These are phyloP conservation scores for Ischnus inquisitorius DNA, from an alignment of 2,888 invertebrate genomes.

Conservation along the genomic window DNA sequence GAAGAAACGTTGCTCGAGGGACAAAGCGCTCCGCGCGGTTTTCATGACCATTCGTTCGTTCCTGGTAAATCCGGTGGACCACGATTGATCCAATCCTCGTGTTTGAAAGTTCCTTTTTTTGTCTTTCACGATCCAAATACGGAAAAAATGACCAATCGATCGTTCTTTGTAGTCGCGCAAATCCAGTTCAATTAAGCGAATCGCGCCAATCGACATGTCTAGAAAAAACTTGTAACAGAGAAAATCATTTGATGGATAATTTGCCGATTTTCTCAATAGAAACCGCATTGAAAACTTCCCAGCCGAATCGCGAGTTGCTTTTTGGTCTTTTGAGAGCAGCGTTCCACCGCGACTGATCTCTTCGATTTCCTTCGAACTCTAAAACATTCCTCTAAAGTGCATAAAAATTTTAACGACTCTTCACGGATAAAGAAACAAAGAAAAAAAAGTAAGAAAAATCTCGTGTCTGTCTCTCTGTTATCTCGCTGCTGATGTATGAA, in stretches of 20 bases:
- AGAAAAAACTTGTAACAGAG: too few relatives aligned
- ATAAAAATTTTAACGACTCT: conserved; percentile 1
- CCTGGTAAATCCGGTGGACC: background rate
- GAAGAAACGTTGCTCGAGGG: conserved; percentile 60
- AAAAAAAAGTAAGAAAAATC: conserved; percentile 20
- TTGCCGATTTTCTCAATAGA: too few relatives aligned
- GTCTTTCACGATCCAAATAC: too few relatives aligned
- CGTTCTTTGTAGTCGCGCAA: too few relatives aligned
- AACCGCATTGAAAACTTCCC: background rate
- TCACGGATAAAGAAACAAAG: background rate
- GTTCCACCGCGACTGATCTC: background rate
- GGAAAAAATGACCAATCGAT: too few relatives aligned
- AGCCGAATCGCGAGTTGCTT: background rate
- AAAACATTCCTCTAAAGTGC: conserved; percentile 13
- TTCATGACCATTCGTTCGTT: conserved; percentile 4
- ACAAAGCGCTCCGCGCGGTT: conserved; percentile 18
- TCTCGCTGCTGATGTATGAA: conserved; percentile 64
- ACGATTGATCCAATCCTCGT: background rate
- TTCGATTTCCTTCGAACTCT: background rate
- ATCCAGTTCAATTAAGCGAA: too few relatives aligned
- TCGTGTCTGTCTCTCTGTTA: conserved; percentile 56
- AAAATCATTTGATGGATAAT: too few relatives aligned
- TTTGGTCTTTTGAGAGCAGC: conserved; percentile 12
- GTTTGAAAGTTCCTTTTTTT: background rate
- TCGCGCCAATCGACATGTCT: too few relatives aligned